Base-by-base conservation (phyloP, 2,797 vertebrate species). In the Malurus splendens region DNA sequence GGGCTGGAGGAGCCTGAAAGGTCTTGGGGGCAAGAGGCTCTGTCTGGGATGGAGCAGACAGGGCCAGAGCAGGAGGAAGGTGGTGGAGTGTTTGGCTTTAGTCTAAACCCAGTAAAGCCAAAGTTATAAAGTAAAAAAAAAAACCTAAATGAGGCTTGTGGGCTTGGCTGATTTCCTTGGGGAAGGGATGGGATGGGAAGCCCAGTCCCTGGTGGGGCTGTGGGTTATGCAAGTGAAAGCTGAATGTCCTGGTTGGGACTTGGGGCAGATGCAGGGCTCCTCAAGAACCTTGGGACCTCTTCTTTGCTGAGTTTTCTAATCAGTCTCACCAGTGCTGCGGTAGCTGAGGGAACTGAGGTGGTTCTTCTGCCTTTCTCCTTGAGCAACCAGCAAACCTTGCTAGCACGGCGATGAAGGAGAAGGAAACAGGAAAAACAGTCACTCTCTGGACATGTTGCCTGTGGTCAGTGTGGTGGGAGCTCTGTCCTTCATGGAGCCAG, bases 181-280 rank as follows among this genome's bases (percentile, higher is more conserved):
- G 33, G 38, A 86, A 72, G n/a, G 11, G 25, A 33, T 47, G 32
- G 12, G 15, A 36, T 18, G 30, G 22, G 47, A 12, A 90, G 12
- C 18, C 30, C 25, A 39, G 45, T 19, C 17, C n/a, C 27, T 52
- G n/a, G 25, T 18, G 19, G 18, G 7, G 4, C 12, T 87, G 33
- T 42, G 59, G 30, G 28, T n/a, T 7, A 11, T n/a, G 28, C 28
- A 51, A n/a, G 28, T 45, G 14, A 72, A 82, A 88, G 44, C 16
- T 71, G 16, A 75, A 57, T 41, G 32, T 17, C 51, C 36, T 2
- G 1, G 10, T 0, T 86, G 36, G 32, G 42, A 20, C 47, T 42
- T 0, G 0, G 23, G 28, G 15, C 30, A 92, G 51, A 56, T 2
- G 0, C 4, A 20, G 42, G 17, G 3, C 28, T 76, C 36, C 52